Evolutionary conservation across 2,888 invertebrate genomes (phyloP).

Genomic region (Nemotelus nigrinus): DNA sequence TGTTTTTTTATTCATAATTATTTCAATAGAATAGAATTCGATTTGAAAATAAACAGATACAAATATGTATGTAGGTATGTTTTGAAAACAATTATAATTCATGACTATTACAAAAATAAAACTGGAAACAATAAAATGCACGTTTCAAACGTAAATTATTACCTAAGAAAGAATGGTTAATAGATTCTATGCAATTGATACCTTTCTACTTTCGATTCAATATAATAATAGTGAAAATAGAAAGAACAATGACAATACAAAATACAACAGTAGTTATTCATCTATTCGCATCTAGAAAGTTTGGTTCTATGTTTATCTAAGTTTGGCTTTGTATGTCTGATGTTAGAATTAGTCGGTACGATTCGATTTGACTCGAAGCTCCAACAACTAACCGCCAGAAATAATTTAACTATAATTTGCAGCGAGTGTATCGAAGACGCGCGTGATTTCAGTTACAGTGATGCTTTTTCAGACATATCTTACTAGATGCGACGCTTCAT

Average conservation of each 20-base stretch:
- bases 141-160: conserved; percentile 7
- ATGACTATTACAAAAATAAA: conserved; percentile 7
- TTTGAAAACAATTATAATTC: conserved; percentile 18
- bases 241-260: background rate
- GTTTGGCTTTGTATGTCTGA: background rate
- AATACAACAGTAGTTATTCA: background rate
- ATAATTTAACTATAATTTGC: too few relatives aligned
- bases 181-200: conserved; percentile 9
- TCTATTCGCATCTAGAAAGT: conserved; percentile 20
- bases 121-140: background rate
- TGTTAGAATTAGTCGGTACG: too few relatives aligned
- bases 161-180: background rate
- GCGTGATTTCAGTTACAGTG: background rate
- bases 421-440: background rate
- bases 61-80: background rate
- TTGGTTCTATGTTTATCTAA: background rate
- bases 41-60: conserved; percentile 34
- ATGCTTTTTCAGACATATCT: background rate
- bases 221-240: conserved; percentile 2
- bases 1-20: conserved; percentile 33
- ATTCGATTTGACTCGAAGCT: too few relatives aligned
- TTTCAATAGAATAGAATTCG: conserved; percentile 22
- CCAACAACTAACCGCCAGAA: too few relatives aligned
- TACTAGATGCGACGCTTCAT: background rate
- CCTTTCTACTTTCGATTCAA: conserved; percentile 5